Conservation (phyloP, 2,113 vertebrate species). For the Brienomyrus brachyistius region DNA sequence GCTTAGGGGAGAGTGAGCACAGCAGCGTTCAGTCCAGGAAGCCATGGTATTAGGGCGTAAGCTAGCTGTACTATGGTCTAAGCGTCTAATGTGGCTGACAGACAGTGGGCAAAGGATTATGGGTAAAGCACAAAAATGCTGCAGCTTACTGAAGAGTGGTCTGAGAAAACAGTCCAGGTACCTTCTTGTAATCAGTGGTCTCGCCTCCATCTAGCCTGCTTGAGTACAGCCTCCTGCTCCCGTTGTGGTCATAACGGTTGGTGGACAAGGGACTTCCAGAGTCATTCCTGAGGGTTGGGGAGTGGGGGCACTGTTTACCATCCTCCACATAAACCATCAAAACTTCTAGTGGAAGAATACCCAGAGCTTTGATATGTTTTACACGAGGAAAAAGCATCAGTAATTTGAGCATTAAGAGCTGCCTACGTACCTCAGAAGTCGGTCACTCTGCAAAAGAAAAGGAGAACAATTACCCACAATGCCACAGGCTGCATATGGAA, state of each 20-base stretch:
- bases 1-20: slow-evolving; percentile 51
- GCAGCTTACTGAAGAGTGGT: neutral
- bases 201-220: slow-evolving; percentile 83
- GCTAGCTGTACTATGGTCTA: neutral
- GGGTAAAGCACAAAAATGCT: neutral
- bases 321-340: neutral
- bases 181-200: slow-evolving; percentile 93
- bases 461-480: slow-evolving; percentile 23
- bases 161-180: slow-evolving; percentile 31
- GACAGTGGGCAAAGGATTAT: neutral
- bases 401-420: neutral
- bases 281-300: slow-evolving; percentile 63
- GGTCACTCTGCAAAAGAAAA: slow-evolving; percentile 67
- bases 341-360: neutral
- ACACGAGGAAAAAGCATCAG: neutral
- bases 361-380: neutral
- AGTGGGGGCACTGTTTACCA: neutral
- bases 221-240: slow-evolving; percentile 76
- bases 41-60: neutral
- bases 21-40: too few species aligned
- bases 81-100: neutral
- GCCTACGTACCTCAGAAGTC: slow-evolving; percentile 76
- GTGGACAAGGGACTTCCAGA: slow-evolving; percentile 53
- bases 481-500: neutral
- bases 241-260: slow-evolving; percentile 75